A percentile compares a stretch with the other conserved stretches of the same genome.
phyloP scores from a whole-genome alignment of 2,888 invertebrate genomes.

The Hesperia comma region DNA sequence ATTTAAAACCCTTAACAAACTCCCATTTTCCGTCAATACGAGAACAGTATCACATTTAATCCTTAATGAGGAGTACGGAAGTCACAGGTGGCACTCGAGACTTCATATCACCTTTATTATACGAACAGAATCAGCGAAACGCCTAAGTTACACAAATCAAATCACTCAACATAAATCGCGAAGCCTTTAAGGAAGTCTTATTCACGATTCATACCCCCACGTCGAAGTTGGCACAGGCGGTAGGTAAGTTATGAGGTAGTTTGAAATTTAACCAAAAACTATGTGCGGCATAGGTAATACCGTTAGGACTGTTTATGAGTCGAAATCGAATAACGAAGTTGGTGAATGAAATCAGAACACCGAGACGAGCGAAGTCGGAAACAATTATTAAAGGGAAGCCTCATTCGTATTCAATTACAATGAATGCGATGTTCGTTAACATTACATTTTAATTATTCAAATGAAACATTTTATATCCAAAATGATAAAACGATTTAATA shows the following conservation, averaged over 20 bases:
- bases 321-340: conserved; percentile 50
- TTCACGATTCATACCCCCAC: conserved; percentile 31
- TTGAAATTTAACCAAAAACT: conserved; percentile 44
- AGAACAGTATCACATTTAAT: too few species aligned
- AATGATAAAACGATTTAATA: too few species aligned
- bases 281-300: conserved; percentile 52
- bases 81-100: too few species aligned
- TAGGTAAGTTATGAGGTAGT: conserved; percentile 39
- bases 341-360: conserved; percentile 47
- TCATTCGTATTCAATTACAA: neutral
- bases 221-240: conserved; percentile 32
- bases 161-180: conserved; percentile 6
- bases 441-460: neutral
- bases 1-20: too few species aligned
- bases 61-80: too few species aligned
- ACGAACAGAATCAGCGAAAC: neutral
- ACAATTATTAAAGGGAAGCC: conserved; percentile 44
- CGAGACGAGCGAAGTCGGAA: conserved; percentile 23
- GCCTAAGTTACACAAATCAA: neutral
- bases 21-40: too few species aligned
- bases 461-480: too few species aligned
- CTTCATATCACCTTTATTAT: neutral
- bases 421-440: neutral
- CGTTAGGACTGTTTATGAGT: conserved; percentile 51
- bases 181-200: conserved; percentile 20